phyloP scores from a whole-genome alignment of 2,888 invertebrate species.

The Ryuthela nishihirai region DNA sequence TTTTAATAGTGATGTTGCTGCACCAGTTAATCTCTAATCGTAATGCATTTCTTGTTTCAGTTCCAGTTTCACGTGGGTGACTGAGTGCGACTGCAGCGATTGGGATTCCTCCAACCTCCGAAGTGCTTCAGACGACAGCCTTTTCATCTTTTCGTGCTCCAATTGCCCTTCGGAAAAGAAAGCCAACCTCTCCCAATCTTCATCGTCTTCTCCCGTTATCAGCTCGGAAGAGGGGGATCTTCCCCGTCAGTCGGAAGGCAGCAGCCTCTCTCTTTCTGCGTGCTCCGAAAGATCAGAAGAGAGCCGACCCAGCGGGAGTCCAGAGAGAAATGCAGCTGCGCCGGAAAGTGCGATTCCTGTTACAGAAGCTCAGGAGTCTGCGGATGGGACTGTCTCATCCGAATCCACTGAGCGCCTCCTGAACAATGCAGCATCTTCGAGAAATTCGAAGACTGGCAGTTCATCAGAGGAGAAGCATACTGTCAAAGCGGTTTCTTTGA shows the following conservation, averaged over 20 bases:
- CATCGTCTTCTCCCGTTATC: conserved; percentile 7
- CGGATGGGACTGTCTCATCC: not conserved
- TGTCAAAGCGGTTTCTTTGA: conserved; percentile 15
- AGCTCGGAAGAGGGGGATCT: conserved; percentile 7
- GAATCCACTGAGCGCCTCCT: conserved; percentile 1
- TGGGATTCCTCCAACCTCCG: conserved; percentile 13
- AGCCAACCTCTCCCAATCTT: not conserved
- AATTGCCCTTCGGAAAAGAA: conserved; percentile 8
- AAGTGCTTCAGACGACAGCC: conserved; percentile 15
- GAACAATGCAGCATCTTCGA: conserved; percentile 7
- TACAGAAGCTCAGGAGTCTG: no score
- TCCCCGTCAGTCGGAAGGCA: conserved; percentile 9
- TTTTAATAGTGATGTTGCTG: no score
- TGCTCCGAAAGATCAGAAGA: conserved; percentile 34
- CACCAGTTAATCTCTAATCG: no score
- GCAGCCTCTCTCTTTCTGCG: conserved; percentile 31
- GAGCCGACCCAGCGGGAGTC: no score
- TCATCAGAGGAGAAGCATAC: conserved; percentile 18
- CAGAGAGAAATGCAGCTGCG: not conserved
- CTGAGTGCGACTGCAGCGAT: conserved; percentile 37
- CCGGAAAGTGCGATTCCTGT: no score
- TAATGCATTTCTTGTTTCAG: conserved; percentile 17
- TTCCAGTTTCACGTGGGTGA: conserved; percentile 37
- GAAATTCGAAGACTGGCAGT: conserved; percentile 10
- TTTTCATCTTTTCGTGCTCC: conserved; percentile 8